Evolutionary conservation across 2,888 invertebrate genomes (phyloP), one percentile per base, ranked within the genome.

Genomic region (Rhamphomyia laevipes): DNA sequence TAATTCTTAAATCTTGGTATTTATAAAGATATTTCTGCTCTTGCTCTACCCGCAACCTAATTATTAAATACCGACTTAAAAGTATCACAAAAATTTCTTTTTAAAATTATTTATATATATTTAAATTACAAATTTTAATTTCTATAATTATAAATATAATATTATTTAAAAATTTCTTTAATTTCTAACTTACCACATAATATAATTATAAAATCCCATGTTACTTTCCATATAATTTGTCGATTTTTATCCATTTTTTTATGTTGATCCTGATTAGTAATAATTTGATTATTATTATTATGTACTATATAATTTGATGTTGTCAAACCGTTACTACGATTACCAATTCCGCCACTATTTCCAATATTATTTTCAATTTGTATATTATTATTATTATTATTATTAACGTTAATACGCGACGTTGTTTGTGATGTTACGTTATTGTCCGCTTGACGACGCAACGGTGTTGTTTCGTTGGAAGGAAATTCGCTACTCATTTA

Each of bases 111-210:
- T n/a, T n/a, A n/a, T n/a, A n/a, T n/a, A n/a, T n/a, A n/a, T n/a
- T n/a, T n/a, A n/a, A n/a, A n/a, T n/a, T n/a, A n/a, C n/a, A n/a
- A n/a, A n/a, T n/a, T n/a, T n/a, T n/a, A n/a, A n/a, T n/a, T n/a
- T n/a, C n/a, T n/a, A n/a, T n/a, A n/a, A n/a, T n/a, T n/a, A n/a
- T n/a, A n/a, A n/a, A n/a, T n/a, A n/a, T n/a, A n/a, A n/a, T n/a
- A n/a, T n/a, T n/a, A n/a, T n/a, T n/a, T n/a, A n/a, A n/a, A n/a
- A n/a, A n/a, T n/a, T n/a, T n/a, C n/a, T n/a, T n/a, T n/a, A n/a
- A n/a, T n/a, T n/a, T n/a, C n/a, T 86, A 56, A 77, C 82, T 82
- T 71, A 86, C 85, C 81, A 64, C 80, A 74, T 62, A 80, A 74
- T 52, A 85, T 63, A 59, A 85, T 77, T 51, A 75, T 60, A 60